Percentiles rank a stretch among this genome's conserved stretches.
Evolutionary conservation across 1,140 invertebrate genomes (phyloP).

Genomic region (Halesus radiatus): DNA sequence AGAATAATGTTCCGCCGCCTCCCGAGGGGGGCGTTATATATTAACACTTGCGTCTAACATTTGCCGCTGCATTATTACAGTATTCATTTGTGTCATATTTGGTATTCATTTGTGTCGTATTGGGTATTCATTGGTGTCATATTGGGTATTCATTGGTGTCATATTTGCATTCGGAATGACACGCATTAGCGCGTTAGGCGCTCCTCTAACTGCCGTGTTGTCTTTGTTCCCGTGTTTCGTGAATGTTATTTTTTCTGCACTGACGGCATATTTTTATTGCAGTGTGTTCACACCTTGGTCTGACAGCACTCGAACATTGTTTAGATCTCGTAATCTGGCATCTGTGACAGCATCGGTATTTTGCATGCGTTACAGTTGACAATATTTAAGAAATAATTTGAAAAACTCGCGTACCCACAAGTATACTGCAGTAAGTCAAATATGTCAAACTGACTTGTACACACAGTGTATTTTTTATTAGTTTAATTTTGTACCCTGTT

Average conservation of each 20-base stretch:
- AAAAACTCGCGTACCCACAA: too few species aligned
- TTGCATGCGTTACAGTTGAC: too few species aligned
- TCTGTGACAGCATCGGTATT: too few species aligned
- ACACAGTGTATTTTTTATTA: too few species aligned
- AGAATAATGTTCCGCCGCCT: constrained; percentile 8
- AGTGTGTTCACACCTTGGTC: neutral
- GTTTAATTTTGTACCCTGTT: too few species aligned
- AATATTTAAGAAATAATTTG: too few species aligned
- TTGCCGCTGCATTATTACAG: constrained; percentile 42
- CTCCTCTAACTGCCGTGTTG: too few species aligned
- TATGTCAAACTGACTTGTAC: too few species aligned
- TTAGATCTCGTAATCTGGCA: too few species aligned
- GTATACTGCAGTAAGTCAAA: too few species aligned
- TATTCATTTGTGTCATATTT: constrained; percentile 36
- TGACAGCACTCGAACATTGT: too few species aligned
- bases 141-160: constrained; percentile 40
- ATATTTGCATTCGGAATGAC: constrained; percentile 42
- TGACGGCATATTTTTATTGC: constrained; percentile 16
- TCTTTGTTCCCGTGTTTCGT: neutral
- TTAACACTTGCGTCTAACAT: constrained; percentile 24
- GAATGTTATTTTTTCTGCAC: neutral
- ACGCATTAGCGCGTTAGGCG: constrained; percentile 26
- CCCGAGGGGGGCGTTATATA: constrained; percentile 4
- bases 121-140: constrained; percentile 35
- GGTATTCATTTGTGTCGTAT: constrained; percentile 35